Conservation (phyloP, 2,888 invertebrate genomes). For the Mythimna albipuncta region DNA sequence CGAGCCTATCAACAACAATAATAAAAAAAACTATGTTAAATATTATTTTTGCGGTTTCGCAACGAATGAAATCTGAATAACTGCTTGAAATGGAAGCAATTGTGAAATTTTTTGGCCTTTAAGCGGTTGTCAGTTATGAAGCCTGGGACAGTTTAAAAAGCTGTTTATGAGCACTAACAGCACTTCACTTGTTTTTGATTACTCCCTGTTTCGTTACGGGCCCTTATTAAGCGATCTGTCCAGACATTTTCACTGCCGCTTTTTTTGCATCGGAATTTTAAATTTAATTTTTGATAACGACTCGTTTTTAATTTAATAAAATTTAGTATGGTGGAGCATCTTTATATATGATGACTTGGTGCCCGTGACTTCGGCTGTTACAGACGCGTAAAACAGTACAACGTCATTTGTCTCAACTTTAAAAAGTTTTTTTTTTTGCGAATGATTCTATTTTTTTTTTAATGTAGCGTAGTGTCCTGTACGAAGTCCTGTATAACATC, state of each 20-base stretch:
- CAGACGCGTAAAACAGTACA: too few relatives aligned
- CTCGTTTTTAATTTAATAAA: constrained; percentile 66
- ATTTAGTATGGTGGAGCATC: constrained; percentile 37
- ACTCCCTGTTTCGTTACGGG: constrained; percentile 73
- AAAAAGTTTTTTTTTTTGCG: too few relatives aligned
- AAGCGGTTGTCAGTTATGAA: constrained; percentile 75
- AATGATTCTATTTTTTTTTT: too few relatives aligned
- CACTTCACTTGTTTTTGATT: constrained; percentile 77
- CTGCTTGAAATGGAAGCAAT: constrained; percentile 69
- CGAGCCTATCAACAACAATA: too few relatives aligned
- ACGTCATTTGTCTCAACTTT: too few relatives aligned
- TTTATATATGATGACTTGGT: constrained; percentile 20
- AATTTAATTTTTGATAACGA: constrained; percentile 70
- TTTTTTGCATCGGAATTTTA: constrained; percentile 69
- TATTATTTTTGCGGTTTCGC: constrained; percentile 61
- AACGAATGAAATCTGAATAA: constrained; percentile 68
- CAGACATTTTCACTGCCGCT: constrained; percentile 69
- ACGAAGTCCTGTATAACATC: too few relatives aligned
- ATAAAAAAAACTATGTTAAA: constrained; percentile 11
- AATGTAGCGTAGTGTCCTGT: too few relatives aligned
- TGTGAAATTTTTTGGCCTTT: constrained; percentile 77
- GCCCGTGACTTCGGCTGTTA: too few relatives aligned
- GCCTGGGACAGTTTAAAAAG: constrained; percentile 75
- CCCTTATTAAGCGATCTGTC: constrained; percentile 78
- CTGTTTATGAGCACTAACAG: constrained; percentile 79